Evolutionary conservation across 2,113 vertebrate genomes (phyloP), one percentile per base, ranked within the genome.

Genomic region (Callocephalon fimbriatum): DNA sequence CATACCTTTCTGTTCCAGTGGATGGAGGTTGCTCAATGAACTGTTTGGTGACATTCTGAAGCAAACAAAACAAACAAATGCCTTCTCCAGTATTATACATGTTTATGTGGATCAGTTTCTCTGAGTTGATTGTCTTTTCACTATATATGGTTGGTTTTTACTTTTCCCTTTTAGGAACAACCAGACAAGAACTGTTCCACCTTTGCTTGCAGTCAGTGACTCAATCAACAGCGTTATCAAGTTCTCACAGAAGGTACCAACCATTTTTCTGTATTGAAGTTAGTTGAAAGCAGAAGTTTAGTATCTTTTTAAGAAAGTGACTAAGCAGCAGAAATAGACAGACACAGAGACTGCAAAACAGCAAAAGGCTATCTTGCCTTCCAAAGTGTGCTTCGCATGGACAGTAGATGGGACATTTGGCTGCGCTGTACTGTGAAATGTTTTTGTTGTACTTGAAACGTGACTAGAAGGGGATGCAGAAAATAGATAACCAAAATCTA

Each of bases 201-300:
- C 44, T 90, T 50, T 79, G 8, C 65, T 72, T 85, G 32, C 56
- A 75, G 35, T 37, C 20, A 12, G 62, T 61, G 63, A 72, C 78
- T 82, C 66, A 79, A n/a, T 88, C 47, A 90, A 56, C 23, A 29
- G 38, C 26, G 48, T 47, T 48, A 62, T 73, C 88, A 76, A 42
- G 26, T 86, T 80, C 37, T 73, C n/a, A 76, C 27, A 90, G 82
- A 86, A 88, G 29, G 58, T 22, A 88, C 35, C 17, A 59, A 26
- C 9, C 16, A 27, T 54, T 86, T 70, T 76, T n/a, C 14, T 66
- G 9, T n/a, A 21, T 3, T 47, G 10, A 84, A 84, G 8, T 44
- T 53, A 77, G 37, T 74, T 77, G 13, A 15, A 59, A 81, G 47
- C 11, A 72, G 26, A 62, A 53, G 12, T 38, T 87, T 53, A 48